These are phyloP conservation scores for Cyphomyrus plagiostoma DNA, from an alignment of 2,113 vertebrate species.

Conservation along the genomic window DNA sequence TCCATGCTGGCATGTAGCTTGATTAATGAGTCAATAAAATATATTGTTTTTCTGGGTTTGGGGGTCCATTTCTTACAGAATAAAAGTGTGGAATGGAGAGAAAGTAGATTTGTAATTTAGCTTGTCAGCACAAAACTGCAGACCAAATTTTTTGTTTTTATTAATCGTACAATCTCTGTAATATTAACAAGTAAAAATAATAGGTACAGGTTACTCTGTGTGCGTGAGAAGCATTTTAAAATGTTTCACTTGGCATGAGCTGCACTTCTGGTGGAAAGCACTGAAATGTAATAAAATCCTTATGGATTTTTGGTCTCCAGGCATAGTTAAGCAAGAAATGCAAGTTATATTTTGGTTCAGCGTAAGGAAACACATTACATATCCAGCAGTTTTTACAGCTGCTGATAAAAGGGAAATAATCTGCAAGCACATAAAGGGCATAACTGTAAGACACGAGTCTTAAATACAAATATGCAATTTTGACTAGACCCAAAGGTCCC, in stretches of 20 bases:
- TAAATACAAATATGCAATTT: conserved; percentile 3
- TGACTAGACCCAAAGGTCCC: conserved; percentile 11
- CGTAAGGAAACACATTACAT: background rate
- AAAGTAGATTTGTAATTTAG: background rate
- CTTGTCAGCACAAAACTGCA: background rate
- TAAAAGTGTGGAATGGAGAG: background rate
- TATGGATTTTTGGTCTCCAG: conserved; percentile 1
- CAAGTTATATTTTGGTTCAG: background rate
- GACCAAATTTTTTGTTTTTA: background rate
- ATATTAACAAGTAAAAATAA: background rate
- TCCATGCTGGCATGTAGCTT: background rate
- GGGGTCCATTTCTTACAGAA: background rate
- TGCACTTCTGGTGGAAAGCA: background rate
- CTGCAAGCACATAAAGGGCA: background rate
- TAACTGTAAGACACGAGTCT: background rate
- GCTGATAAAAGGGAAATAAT: conserved; percentile 10
- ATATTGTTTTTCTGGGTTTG: background rate
- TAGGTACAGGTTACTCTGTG: background rate
- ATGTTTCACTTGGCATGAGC: background rate
- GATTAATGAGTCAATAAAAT: background rate
- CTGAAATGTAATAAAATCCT: background rate
- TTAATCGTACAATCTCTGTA: background rate
- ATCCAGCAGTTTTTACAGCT: background rate
- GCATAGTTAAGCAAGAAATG: conserved; percentile 9
- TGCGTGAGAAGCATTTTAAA: background rate